phyloP scores from a whole-genome alignment of 2,113 vertebrate species.

The Anarrhichthys ocellatus region DNA sequence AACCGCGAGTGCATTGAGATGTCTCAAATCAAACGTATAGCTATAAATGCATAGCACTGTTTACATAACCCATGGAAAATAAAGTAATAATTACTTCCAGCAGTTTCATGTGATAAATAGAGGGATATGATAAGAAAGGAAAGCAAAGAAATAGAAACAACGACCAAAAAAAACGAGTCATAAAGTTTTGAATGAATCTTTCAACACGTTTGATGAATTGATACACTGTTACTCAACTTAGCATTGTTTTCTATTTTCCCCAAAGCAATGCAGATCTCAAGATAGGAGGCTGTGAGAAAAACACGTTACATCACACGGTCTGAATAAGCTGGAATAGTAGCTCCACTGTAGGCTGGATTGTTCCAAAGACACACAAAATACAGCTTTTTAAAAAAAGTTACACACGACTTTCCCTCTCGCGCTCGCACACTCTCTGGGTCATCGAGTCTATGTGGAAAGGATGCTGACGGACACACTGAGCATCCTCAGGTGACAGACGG shows the following conservation, averaged over 20 bases:
- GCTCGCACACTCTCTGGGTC: conserved; percentile 23
- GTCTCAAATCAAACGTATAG: conserved; percentile 37
- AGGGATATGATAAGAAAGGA: conserved; percentile 29
- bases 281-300: conserved; percentile 46
- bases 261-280: conserved; percentile 57
- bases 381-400: conserved; percentile 35
- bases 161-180: not conserved
- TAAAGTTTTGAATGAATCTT: conserved; percentile 28
- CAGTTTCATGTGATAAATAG: conserved; percentile 29
- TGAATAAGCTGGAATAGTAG: conserved; percentile 48
- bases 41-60: conserved; percentile 32
- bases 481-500: conserved; percentile 51
- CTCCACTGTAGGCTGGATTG: conserved; percentile 57
- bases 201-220: conserved; percentile 32
- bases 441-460: conserved; percentile 33
- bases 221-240: conserved; percentile 27
- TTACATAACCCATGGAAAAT: conserved; percentile 32
- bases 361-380: conserved; percentile 43
- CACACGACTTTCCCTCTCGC: conserved; percentile 19
- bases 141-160: conserved; percentile 38
- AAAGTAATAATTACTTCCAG: conserved; percentile 40
- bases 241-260: conserved; percentile 47
- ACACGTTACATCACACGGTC: conserved; percentile 48
- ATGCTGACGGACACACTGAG: conserved; percentile 30
- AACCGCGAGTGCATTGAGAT: conserved; percentile 28